These are phyloP conservation scores for Mystacides longicornis DNA, from an alignment of 2,888 invertebrate species.

Conservation along the genomic window DNA sequence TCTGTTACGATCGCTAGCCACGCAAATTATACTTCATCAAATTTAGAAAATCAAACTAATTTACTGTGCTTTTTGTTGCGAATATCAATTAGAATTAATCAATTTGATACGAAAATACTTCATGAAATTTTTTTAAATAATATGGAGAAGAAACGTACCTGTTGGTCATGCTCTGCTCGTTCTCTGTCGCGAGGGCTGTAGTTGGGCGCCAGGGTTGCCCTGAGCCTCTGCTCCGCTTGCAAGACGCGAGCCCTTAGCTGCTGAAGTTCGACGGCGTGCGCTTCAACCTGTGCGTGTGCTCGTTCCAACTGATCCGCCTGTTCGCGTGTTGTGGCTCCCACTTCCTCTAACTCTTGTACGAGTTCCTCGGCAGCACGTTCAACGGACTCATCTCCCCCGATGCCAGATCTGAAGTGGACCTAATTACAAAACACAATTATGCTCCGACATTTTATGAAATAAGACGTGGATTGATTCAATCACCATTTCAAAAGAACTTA, in stretches of 20 bases:
- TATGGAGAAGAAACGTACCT: conserved; percentile 60
- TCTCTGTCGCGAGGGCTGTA: conserved; percentile 78
- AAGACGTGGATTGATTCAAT: no score
- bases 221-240: conserved; percentile 80
- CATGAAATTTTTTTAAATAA: neutral
- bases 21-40: conserved; percentile 1
- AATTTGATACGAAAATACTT: neutral
- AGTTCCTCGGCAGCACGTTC: conserved; percentile 65
- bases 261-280: conserved; percentile 82
- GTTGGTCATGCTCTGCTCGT: conserved; percentile 74
- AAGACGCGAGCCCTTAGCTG: conserved; percentile 75
- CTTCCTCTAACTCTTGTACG: conserved; percentile 58
- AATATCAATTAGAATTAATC: neutral
- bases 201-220: conserved; percentile 74
- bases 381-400: conserved; percentile 71
- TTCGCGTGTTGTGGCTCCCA: conserved; percentile 52
- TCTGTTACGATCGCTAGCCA: conserved; percentile 12
- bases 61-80: neutral
- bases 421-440: conserved; percentile 36
- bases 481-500: conserved; percentile 45
- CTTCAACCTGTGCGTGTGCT: conserved; percentile 78
- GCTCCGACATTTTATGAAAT: no score
- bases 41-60: neutral
- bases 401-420: conserved; percentile 84
- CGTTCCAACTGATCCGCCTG: conserved; percentile 63